Percentiles rank a stretch among this genome's conserved stretches.
Evolutionary conservation across 2,113 vertebrate species (phyloP).

Genomic region (Theristicus caerulescens): DNA sequence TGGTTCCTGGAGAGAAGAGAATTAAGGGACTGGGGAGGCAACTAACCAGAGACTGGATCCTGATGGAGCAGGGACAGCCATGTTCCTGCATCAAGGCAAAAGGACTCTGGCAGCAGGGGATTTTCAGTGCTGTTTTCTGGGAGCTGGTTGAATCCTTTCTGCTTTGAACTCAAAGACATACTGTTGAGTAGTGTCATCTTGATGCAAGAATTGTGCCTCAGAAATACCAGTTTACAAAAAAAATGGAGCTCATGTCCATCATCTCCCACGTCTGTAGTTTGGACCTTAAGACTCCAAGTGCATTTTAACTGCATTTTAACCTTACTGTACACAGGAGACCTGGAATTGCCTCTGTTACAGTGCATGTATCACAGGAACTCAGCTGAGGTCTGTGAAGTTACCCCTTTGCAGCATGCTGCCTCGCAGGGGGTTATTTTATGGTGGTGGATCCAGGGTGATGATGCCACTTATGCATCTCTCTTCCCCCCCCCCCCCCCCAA

Average conservation of each 20-base stretch:
- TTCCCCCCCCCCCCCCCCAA: too few species aligned
- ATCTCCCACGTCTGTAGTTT: neutral
- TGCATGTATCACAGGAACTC: neutral
- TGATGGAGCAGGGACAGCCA: accelerated
- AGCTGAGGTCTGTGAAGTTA: neutral
- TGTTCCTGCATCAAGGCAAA: neutral
- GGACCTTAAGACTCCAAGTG: neutral
- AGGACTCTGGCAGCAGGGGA: neutral
- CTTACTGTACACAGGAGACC: neutral
- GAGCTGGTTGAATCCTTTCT: neutral
- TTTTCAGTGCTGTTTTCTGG: neutral
- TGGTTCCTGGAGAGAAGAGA: neutral
- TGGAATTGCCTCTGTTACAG: neutral
- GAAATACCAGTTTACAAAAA: neutral
- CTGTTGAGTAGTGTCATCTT: neutral
- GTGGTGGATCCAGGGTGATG: neutral
- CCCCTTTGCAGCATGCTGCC: neutral
- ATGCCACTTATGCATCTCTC: neutral
- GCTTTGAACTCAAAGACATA: neutral
- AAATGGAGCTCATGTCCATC: neutral
- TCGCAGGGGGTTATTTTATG: neutral
- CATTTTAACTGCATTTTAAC: neutral
- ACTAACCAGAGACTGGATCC: neutral
- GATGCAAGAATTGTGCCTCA: neutral
- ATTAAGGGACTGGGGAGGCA: neutral